Conservation (phyloP, 2,797 vertebrate genomes). For the Knipowitschia caucasica region DNA sequence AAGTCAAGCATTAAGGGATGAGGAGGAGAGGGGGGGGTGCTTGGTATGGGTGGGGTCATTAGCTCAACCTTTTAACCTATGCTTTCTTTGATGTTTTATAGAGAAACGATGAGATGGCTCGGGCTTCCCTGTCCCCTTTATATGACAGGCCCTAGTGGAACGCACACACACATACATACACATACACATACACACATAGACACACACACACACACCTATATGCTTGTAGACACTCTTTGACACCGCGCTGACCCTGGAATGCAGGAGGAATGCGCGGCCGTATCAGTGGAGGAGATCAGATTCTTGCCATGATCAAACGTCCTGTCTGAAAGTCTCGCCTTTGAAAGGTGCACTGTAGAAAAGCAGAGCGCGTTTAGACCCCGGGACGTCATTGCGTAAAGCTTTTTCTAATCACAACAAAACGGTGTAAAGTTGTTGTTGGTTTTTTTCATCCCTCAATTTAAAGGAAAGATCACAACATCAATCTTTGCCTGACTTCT, state of each 20-base stretch:
- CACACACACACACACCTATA: slow-evolving; percentile 25
- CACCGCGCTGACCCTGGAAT: slow-evolving; percentile 72
- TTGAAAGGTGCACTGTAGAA: slow-evolving; percentile 14
- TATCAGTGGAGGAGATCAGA: slow-evolving; percentile 71
- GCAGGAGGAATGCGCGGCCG: slow-evolving; percentile 64
- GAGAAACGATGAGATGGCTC: slow-evolving; percentile 55
- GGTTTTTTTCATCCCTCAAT: slow-evolving; percentile 46
- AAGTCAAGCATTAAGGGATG: slow-evolving; percentile 37
- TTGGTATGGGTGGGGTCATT: slow-evolving; percentile 30
- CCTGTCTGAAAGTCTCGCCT: slow-evolving; percentile 27
- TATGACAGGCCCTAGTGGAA: slow-evolving; percentile 61
- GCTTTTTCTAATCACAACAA: slow-evolving; percentile 58
- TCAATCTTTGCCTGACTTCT: slow-evolving; percentile 60
- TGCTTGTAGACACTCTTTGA: slow-evolving; percentile 48
- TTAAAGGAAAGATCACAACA: slow-evolving; percentile 59
- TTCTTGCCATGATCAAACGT: slow-evolving; percentile 68
- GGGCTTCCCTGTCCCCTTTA: slow-evolving; percentile 53
- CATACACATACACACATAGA: no score
- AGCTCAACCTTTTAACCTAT: slow-evolving; percentile 69
- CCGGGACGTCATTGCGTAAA: slow-evolving; percentile 68
- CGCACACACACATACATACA: slow-evolving; percentile 15
- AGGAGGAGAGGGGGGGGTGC: slow-evolving; percentile 34
- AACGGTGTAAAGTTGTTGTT: slow-evolving; percentile 39
- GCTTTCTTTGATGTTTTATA: slow-evolving; percentile 71
- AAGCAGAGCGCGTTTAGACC: no score